phyloP scores from a whole-genome alignment of 2,113 vertebrate species.

The Chiloscyllium plagiosum region DNA sequence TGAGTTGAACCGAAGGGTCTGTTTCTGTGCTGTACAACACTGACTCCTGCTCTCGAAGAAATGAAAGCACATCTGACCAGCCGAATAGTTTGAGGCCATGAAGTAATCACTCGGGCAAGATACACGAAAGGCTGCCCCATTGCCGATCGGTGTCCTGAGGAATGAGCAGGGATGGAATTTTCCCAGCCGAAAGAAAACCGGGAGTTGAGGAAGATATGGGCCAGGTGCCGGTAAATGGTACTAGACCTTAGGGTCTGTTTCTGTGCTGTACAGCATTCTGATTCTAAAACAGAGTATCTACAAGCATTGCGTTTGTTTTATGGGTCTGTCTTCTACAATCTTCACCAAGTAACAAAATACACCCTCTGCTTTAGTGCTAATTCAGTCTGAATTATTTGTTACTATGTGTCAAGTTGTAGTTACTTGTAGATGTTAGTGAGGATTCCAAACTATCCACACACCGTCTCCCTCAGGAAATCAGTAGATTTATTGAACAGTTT shows the following conservation, averaged over 20 bases:
- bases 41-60: not conserved
- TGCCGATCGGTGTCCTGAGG: not conserved
- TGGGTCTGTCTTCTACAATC: not conserved
- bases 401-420: not conserved
- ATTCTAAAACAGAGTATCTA: not conserved
- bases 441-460: not conserved
- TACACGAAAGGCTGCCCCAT: not conserved
- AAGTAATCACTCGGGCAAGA: not conserved
- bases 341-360: not conserved
- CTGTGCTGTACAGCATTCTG: too few species aligned
- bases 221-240: too few species aligned
- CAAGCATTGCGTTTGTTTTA: not conserved
- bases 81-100: not conserved
- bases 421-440: not conserved
- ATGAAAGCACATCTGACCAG: not conserved
- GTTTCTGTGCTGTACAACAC: too few species aligned
- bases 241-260: too few species aligned
- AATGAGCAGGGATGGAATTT: not conserved
- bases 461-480: not conserved
- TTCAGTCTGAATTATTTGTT: not conserved
- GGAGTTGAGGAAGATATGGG: too few species aligned
- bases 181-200: not conserved
- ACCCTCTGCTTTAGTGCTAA: not conserved
- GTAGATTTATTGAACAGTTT: not conserved
- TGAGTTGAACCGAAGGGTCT: too few species aligned